Evolutionary conservation across 2,888 invertebrate species (phyloP).

Genomic region (Calameuta pallipes): DNA sequence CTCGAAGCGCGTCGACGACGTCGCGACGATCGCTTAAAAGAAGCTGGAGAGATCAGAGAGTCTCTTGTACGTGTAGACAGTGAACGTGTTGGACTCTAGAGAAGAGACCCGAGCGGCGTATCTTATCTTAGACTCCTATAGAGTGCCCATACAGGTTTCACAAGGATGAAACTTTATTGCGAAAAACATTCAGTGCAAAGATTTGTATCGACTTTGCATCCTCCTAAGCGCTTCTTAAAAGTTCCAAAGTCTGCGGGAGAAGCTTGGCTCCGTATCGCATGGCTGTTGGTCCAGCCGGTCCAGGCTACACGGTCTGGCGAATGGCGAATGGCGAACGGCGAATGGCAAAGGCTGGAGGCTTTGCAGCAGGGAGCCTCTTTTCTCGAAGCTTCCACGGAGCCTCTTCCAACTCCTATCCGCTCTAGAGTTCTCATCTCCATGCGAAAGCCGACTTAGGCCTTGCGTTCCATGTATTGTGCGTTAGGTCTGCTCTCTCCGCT

Average conservation of each 20-base stretch:
- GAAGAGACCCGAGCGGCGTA: no score
- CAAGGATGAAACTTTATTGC: background rate
- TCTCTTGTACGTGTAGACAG: background rate
- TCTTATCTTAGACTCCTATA: background rate
- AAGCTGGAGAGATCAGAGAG: background rate
- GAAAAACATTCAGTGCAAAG: slow-evolving; percentile 1
- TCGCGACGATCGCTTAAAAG: background rate
- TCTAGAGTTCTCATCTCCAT: background rate
- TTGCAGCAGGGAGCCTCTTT: background rate
- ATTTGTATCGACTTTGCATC: background rate
- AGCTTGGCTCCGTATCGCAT: slow-evolving; percentile 16
- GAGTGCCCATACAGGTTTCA: background rate
- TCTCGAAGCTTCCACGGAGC: no score
- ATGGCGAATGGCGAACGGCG: no score
- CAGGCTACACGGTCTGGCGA: background rate
- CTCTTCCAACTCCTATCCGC: background rate
- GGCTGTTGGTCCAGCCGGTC: background rate
- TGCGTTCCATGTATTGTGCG: background rate
- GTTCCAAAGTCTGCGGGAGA: slow-evolving; percentile 36
- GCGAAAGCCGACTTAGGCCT: background rate
- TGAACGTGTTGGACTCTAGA: background rate
- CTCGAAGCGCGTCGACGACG: no score
- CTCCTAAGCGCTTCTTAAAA: slow-evolving; percentile 46
- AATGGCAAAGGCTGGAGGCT: background rate
- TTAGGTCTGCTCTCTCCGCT: background rate